Evolutionary conservation across 2,113 vertebrate species (phyloP), one percentile per base, ranked within the genome.

Genomic region (Passerina amoena): DNA sequence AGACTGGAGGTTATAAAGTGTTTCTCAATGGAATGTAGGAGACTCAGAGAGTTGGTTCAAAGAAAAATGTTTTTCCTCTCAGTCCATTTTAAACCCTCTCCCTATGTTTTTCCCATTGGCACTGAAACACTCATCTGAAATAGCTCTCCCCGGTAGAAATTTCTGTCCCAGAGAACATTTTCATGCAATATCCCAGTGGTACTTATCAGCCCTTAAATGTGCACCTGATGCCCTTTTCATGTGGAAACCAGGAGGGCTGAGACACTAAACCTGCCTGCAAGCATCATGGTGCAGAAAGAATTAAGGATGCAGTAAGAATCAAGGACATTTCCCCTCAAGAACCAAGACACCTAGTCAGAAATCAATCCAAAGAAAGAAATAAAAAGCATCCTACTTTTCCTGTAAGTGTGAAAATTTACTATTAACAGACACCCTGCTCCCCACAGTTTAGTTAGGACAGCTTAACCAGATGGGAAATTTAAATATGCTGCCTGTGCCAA

Each of bases 61-160:
- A 86, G 69, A 82, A 80, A 80, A 89, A 44, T 89, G 77, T 87
- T 93, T 88, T 95, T 71, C 42, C 44, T 78, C 77, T 87, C 33
- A 64, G 61, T 72, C 69, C 45, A 4, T 88, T 95, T 97, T 78
- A 92, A 94, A 75, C 48, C 47, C 54, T 65, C 17, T 48, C 44
- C 51, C 16, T 59, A 0, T 75, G 75, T 90, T 94, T 93, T 94
- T 93, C 82, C 82, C 72, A 86, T 33, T 93, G 94, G 88, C 86
- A 93, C 56, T 17, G 64, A 92, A 86, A 44, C 47, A 33, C 21
- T 85, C 23, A 53, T 89, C 86, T 87, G 86, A 92, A 91, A 86
- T 79, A 97, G 61, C 60, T 88, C 38, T 86, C 8, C 30, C 42
- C 10, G 51, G 48, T 5, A 92, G 66, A 75, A 84, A 33, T 12